Evolutionary conservation across 2,113 vertebrate genomes (phyloP), one percentile per base, ranked within the genome.

Genomic region (Sylvia atricapilla): DNA sequence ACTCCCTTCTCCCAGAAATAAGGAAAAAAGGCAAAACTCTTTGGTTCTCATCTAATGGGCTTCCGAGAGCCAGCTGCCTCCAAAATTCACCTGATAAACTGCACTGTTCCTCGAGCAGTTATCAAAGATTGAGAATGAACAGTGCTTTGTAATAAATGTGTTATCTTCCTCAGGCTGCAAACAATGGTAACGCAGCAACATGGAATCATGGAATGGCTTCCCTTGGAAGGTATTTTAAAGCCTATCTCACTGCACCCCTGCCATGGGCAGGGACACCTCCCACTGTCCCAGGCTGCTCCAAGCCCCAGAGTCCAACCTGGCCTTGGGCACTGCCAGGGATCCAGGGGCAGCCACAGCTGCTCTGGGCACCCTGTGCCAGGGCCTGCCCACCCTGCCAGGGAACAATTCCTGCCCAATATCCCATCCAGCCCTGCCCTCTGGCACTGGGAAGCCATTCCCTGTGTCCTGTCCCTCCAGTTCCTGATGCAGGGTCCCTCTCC

Each of bases 181-280:
- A 76, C 12, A 12, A 10, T 7, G 23, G 18, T 17, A 67, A 75
- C 37, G 62, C 13, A n/a, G 52, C 28, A 66, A 50, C 37, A 5
- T 4, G 59, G 66, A 72, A 69, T 53, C 39, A 30, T 33, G 49
- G 43, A 49, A 50, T 33, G 27, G 37, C 15, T 44, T 37, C 31
- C 8, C 31, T 58, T 37, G 27, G 31, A 81, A 66, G 8, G 17
- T 18, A 19, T 11, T 14, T 15, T 4, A 23, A 73, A 80, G 9
- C 4, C 4, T 31, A 49, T 10, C 17, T 12, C 9, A 7, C 4
- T 1, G 2, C n/a, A 47, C 4, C 19, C 41, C 41, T 79, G 47
- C 16, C 47, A 47, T 55, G 55, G n/a, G 6, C 64, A 87, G 46
- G 64, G 63, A 87, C 46, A 68, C 22, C 33, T 87, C 0, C 47